phyloP scores from a whole-genome alignment of 2,888 invertebrate genomes.

The Drosophila peninsularis region DNA sequence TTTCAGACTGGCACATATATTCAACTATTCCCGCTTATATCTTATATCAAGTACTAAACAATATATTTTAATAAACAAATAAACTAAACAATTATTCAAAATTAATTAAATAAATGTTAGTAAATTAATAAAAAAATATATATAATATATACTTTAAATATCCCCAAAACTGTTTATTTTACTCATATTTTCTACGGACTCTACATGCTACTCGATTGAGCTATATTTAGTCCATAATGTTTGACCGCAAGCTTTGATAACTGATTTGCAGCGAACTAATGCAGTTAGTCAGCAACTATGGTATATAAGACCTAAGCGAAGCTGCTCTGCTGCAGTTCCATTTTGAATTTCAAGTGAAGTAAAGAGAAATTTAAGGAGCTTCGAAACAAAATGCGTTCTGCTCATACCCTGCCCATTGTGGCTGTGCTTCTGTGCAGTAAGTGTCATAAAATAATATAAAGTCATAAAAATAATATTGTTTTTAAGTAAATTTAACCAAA shows the following conservation, averaged over 20 bases:
- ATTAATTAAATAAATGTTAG: no score
- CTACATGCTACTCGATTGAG: neutral
- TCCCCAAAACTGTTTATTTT: no score
- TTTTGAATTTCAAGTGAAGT: slow-evolving; percentile 4
- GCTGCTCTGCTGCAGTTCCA: neutral
- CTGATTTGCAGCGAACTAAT: neutral
- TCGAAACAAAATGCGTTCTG: neutral
- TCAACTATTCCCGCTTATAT: neutral
- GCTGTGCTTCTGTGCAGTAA: slow-evolving; percentile 13
- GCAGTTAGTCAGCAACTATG: neutral
- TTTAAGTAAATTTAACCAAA: no score
- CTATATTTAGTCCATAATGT: neutral
- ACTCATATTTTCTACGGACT: neutral
- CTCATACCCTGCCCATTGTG: neutral
- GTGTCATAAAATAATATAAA: no score
- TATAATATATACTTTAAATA: no score
- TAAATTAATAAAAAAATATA: no score
- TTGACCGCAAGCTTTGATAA: neutral
- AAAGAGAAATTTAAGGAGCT: neutral
- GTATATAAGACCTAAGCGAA: slow-evolving; percentile 8
- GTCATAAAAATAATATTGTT: no score
- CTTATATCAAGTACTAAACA: neutral
- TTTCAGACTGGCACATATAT: no score
- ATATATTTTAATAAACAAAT: neutral
- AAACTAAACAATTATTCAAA: no score